Evolutionary conservation across 2,888 invertebrate species (phyloP), one percentile per base, ranked within the genome.

Genomic region (Epinotia nisella): DNA sequence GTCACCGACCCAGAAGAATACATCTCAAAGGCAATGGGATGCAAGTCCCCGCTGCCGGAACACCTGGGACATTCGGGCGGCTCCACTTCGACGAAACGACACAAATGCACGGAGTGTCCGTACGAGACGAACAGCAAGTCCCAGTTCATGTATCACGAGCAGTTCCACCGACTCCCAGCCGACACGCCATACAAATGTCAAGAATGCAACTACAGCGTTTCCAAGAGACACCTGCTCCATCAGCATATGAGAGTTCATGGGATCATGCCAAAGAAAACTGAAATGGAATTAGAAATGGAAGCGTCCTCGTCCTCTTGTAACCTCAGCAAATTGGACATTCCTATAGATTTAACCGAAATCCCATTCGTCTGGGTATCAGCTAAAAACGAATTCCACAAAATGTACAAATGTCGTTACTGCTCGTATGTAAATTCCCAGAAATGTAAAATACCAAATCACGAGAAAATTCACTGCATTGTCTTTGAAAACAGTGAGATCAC

Each of bases 81-180:
- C 45, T 80, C 86, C 1, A 78, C 79, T 21, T 76, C 83, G 11
- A 90, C 90, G 3, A 97, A 97, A 82, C 95, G 96, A 75, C 97
- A 97, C 86, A 95, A 95, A 83, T 98, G 98, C 84, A 94, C 95
- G 5, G 95, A 96, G 70, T 98, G 98, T 86, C 97, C 98, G 0
- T 98, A 97, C 85, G 96, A 96, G 78, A 97, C 97, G 53, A 97
- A 97, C 84, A 97, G 97, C 85, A 97, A 97, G 86, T 97, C 97
- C 35, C 97, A 98, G 87, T 97, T 96, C 87, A 95, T 96, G 84
- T 97, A 98, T 84, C 98, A 98, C 83, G 97, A 97, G 83, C 97
- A 97, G 83, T 96, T 98, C 85, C 98, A 98, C 84, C 94, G 96
- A 17, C 83, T 90, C 53, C 95, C 96, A 0, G 94, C 95, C 68